Evolutionary conservation across 2,797 vertebrate genomes (phyloP).

Genomic region (Acipenser ruthenus): DNA sequence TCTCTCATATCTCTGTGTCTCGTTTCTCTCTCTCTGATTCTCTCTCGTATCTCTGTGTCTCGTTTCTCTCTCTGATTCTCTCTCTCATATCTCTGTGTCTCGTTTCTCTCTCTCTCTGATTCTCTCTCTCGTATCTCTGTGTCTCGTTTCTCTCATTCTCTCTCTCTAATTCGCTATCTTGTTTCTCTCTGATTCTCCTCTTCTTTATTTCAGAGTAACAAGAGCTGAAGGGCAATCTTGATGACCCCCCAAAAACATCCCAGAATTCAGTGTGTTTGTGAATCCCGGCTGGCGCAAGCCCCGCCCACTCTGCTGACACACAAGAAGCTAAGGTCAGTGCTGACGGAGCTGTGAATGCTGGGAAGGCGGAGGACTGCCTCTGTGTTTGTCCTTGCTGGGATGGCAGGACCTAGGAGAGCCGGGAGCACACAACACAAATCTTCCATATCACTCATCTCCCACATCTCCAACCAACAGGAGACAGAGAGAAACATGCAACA

Average conservation of each 20-base stretch:
- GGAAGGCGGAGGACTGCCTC: too few relatives aligned
- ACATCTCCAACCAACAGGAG: background rate
- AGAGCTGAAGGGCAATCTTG: slow-evolving; percentile 92
- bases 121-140: slow-evolving; percentile 47
- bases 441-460: slow-evolving; percentile 17
- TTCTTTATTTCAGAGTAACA: slow-evolving; percentile 61
- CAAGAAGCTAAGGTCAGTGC: too few relatives aligned
- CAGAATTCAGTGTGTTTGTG: slow-evolving; percentile 38
- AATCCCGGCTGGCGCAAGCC: slow-evolving; percentile 12
- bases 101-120: slow-evolving; percentile 27
- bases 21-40: slow-evolving; percentile 3
- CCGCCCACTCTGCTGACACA: background rate
- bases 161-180: slow-evolving; percentile 17
- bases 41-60: slow-evolving; percentile 48
- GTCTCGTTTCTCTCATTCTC: slow-evolving; percentile 28
- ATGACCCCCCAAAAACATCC: slow-evolving; percentile 51
- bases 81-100: slow-evolving; percentile 41
- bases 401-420: background rate
- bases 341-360: too few relatives aligned
- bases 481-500: slow-evolving; percentile 23
- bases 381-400: too few relatives aligned
- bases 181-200: slow-evolving; percentile 7
- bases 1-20: slow-evolving; percentile 32
- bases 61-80: slow-evolving; percentile 45
- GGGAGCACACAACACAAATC: background rate